phyloP scores from a whole-genome alignment of 2,113 vertebrate genomes.

The Syrrhaptes paradoxus region DNA sequence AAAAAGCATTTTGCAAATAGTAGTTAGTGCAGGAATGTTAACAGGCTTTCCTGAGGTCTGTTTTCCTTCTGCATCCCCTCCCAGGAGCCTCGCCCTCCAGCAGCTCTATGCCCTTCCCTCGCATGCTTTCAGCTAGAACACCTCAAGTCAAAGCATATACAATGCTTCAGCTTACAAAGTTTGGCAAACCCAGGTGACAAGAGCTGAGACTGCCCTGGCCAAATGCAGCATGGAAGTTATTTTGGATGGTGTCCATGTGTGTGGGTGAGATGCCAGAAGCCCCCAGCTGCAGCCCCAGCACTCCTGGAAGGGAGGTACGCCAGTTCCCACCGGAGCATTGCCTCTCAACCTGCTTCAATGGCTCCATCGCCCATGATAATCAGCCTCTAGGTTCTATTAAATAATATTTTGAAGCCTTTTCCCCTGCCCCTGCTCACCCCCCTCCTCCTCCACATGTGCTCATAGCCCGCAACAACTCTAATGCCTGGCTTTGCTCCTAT shows the following conservation, averaged over 20 bases:
- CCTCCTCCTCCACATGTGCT: neutral
- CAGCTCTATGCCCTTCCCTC: neutral
- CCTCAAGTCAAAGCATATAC: neutral
- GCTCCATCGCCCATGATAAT: rapidly evolving
- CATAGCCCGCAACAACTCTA: neutral
- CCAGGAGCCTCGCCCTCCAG: neutral
- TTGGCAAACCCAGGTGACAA: neutral
- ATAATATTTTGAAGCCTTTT: neutral
- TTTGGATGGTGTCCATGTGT: rapidly evolving
- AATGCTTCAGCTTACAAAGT: neutral
- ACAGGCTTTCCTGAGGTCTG: neutral
- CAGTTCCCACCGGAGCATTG: neutral
- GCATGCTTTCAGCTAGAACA: neutral
- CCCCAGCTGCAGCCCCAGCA: neutral
- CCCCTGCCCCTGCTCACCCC: neutral
- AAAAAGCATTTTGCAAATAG: neutral
- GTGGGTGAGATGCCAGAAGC: rapidly evolving
- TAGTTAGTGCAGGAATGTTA: neutral
- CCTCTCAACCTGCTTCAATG: rapidly evolving
- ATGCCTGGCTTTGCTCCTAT: neutral
- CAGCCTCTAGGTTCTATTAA: neutral
- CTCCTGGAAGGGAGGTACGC: neutral
- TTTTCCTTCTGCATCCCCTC: neutral
- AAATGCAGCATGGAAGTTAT: neutral
- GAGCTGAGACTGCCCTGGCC: rapidly evolving